Percentiles rank a stretch among this genome's conserved stretches.
These are phyloP conservation scores for Trimorus sp. DNA, from an alignment of 2,888 invertebrate species.

Conservation along the genomic window DNA sequence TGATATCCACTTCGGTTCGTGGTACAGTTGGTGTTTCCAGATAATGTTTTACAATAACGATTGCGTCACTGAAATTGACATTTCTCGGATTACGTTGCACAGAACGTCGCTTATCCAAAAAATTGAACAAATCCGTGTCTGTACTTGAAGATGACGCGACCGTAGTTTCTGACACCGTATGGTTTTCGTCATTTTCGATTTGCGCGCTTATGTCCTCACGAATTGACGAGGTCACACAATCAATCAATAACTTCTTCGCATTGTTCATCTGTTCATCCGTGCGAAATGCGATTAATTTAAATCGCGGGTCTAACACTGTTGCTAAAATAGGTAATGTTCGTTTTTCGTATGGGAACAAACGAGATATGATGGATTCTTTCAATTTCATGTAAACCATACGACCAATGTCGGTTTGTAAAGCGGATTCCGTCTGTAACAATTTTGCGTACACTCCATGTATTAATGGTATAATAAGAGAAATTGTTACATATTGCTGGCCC, in stretches of 20 bases:
- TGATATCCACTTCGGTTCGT: slow-evolving; percentile 10
- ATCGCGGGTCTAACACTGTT: slow-evolving; percentile 1
- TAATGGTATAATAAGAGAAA: slow-evolving; percentile 15
- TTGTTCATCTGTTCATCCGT: slow-evolving; percentile 7
- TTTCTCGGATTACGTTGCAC: neutral
- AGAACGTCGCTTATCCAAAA: slow-evolving; percentile 7
- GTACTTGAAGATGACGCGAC: neutral
- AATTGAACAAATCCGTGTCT: slow-evolving; percentile 16
- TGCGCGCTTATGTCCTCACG: neutral
- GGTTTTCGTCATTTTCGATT: neutral
- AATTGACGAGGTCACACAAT: neutral
- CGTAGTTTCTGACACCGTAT: neutral
- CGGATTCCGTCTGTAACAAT: neutral
- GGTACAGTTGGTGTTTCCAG: slow-evolving; percentile 12
- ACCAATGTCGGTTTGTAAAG: neutral
- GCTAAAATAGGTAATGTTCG: neutral
- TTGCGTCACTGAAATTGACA: slow-evolving; percentile 21
- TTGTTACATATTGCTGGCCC: slow-evolving; percentile 28
- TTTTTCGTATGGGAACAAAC: slow-evolving; percentile 1
- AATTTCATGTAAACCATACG: neutral
- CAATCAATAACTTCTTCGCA: slow-evolving; percentile 1
- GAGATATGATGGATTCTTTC: slow-evolving; percentile 1
- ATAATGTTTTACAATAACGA: slow-evolving; percentile 22
- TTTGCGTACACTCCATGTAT: slow-evolving; percentile 14
- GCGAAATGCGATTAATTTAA: slow-evolving; percentile 8